phyloP scores from a whole-genome alignment of 1,140 invertebrate species.

The Ganaspis sp. region DNA sequence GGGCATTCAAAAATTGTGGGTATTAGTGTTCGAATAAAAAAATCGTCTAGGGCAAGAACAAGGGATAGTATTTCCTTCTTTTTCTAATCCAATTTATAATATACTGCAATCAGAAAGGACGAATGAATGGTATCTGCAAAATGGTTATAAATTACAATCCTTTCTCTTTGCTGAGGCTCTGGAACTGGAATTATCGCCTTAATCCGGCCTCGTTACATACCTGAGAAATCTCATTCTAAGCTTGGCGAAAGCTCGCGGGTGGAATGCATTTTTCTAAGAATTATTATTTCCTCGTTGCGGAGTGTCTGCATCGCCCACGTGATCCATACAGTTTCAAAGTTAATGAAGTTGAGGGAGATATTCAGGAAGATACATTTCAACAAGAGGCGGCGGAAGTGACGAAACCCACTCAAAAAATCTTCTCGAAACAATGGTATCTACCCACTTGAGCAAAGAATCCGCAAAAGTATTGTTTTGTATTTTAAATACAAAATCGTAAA shows the following conservation, averaged over 20 bases:
- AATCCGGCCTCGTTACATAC: not conserved
- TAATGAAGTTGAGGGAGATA: not conserved
- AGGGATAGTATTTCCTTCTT: no score
- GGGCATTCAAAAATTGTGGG: no score
- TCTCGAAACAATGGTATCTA: not conserved
- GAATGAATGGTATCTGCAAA: no score
- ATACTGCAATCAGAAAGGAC: not conserved
- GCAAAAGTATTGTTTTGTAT: no score
- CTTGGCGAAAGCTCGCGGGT: not conserved
- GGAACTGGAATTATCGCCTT: slow-evolving; percentile 5
- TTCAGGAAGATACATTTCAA: not conserved
- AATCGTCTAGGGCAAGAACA: no score
- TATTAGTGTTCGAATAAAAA: no score
- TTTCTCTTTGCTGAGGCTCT: no score
- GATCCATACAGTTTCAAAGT: not conserved
- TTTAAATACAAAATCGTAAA: no score
- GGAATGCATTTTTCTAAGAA: slow-evolving; percentile 19
- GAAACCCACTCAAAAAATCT: not conserved
- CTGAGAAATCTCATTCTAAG: not conserved
- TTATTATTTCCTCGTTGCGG: slow-evolving; percentile 23
- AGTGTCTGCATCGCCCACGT: not conserved
- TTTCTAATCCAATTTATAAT: not conserved
- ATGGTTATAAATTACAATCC: no score
- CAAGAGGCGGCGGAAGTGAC: not conserved
- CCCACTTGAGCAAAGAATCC: not conserved